These are phyloP conservation scores for Anhinga rufa DNA, from an alignment of 2,113 vertebrate species.

Conservation along the genomic window DNA sequence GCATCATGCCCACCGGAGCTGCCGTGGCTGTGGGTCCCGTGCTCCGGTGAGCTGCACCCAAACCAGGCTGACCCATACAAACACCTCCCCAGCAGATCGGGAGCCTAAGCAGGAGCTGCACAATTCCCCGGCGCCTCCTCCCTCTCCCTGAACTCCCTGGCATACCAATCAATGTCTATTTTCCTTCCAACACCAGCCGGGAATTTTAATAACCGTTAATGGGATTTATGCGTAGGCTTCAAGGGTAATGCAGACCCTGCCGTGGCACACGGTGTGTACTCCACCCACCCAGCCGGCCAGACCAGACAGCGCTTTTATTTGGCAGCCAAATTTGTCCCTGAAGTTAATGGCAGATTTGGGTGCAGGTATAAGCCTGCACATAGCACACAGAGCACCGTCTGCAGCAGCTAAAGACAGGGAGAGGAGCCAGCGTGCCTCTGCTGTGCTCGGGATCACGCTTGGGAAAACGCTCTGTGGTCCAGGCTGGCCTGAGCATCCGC, in stretches of 20 bases:
- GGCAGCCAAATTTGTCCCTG: not conserved
- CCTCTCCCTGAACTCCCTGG: not conserved
- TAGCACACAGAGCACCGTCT: not conserved
- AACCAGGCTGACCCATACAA: not conserved
- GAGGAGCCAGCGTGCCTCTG: not conserved
- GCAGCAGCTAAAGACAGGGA: not conserved
- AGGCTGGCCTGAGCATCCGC: not conserved
- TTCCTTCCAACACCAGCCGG: not conserved
- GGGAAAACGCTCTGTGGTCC: not conserved
- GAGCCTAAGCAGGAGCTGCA: not conserved
- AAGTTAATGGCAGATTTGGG: not conserved
- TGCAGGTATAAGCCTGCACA: not conserved
- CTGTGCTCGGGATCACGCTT: fast-evolving
- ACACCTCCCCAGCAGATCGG: fast-evolving
- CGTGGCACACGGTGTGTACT: not conserved
- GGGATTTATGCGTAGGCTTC: not conserved
- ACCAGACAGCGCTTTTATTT: not conserved
- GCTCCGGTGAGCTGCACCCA: not conserved
- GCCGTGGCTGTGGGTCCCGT: fast-evolving
- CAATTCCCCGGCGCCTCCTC: not conserved
- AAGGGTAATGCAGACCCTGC: not conserved
- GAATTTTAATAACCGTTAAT: not conserved
- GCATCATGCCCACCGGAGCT: fast-evolving
- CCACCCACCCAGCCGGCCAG: fast-evolving
- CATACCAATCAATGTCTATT: not conserved